Conservation (phyloP, 37 sponge, comb jelly and placozoan species). For the Diacarnus erythraeanus region DNA sequence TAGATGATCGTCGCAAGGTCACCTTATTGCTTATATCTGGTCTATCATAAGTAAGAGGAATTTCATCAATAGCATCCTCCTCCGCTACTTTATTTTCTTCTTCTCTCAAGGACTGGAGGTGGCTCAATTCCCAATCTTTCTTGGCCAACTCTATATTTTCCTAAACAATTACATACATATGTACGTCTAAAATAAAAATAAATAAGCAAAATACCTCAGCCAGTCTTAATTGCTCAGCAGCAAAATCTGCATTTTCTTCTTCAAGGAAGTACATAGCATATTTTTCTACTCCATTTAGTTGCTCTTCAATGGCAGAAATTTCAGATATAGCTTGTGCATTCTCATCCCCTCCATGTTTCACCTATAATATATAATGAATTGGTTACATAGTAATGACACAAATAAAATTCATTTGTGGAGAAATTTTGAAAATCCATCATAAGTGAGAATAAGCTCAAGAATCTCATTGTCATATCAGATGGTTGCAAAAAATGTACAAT, state of each 20-base stretch:
- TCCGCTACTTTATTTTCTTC: slow-evolving; percentile 68
- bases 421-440: too few species aligned
- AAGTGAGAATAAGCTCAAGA: too few species aligned
- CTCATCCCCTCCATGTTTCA: slow-evolving; percentile 5
- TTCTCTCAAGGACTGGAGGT: slow-evolving; percentile 69
- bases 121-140: slow-evolving; percentile 88
- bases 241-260: slow-evolving; percentile 67
- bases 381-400: too few species aligned
- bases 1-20: slow-evolving; percentile 43
- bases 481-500: too few species aligned
- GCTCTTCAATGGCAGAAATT: slow-evolving; percentile 47
- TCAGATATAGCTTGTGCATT: slow-evolving; percentile 13
- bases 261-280: slow-evolving; percentile 79
- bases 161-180: slow-evolving; percentile 9
- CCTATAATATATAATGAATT: slow-evolving; percentile 1
- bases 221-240: slow-evolving; percentile 54
- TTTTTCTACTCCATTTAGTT: slow-evolving; percentile 80
- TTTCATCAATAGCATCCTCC: slow-evolving; percentile 57
- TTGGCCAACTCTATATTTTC: slow-evolving; percentile 76
- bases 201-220: slow-evolving; percentile 63
- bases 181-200: not conserved
- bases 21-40: slow-evolving; percentile 78
- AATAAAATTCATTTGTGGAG: too few species aligned
- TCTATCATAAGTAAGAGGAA: slow-evolving; percentile 71
- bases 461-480: too few species aligned